Base-by-base conservation (phyloP, 2,113 vertebrate genomes). In the Papio anubis region DNA sequence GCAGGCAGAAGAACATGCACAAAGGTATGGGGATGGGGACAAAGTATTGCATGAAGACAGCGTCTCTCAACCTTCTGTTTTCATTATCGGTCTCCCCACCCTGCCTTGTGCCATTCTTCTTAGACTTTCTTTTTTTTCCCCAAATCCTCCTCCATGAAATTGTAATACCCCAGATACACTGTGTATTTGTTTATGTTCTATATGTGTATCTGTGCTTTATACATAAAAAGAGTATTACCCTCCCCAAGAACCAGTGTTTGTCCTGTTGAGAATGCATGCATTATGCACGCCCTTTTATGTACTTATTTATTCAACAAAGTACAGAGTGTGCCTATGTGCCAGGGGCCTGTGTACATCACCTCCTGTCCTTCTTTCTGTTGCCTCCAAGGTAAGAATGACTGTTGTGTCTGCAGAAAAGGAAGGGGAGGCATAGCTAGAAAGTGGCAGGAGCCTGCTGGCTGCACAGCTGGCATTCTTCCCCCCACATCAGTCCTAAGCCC, bases 231-330 rank as follows among this genome's bases (percentile, higher is more conserved):
- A 70, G 17, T 35, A 35, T 68, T 8, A 43, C 73, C 9, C 20
- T 45, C 30, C 40, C 50, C 32, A 72, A 80, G 52, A 59, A 30
- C n/a, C 59, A 18, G 0, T 23, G 61, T 88, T 82, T 73, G n/a
- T 52, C 89, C 5, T 12, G 57, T 3, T 61, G 79, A 83, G 59
- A 20, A 92, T 8, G 18, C 18, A 13, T 2, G 25, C 21, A 21
- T 45, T 18, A 17, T 12, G 0, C 8, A 3, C 1, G 4, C 35
- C 8, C 38, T 88, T 17, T 10, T 27, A 32, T 13, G 1, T 45
- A 8, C 16, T 61, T 59, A 52, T 23, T 78, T 14, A 83, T 75
- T 87, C 40, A 40, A 38, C 87, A 61, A 68, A 17, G 64, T 2
- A 12, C 13, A 9, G 21, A 25, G n/a, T 9, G 10, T 14, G 38